Conservation (phyloP, 2,113 vertebrate genomes). For the Tupaia tana region DNA sequence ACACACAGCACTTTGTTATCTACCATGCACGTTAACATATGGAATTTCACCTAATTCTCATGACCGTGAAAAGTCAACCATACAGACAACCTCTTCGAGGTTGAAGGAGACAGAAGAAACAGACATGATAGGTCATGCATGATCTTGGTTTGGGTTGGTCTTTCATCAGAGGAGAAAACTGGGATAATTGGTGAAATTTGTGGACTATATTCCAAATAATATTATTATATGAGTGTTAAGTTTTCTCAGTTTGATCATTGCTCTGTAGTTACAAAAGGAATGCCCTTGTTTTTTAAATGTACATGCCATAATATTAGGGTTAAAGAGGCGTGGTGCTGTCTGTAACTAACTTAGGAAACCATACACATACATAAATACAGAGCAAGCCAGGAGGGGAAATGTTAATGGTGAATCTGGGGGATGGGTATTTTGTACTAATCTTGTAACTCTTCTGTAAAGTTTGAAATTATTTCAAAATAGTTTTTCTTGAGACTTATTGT, state of each 20-base stretch:
- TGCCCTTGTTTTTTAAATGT: slow-evolving; percentile 20
- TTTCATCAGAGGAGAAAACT: slow-evolving; percentile 27
- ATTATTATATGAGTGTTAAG: not conserved
- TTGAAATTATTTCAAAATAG: slow-evolving; percentile 65
- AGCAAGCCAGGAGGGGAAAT: not conserved
- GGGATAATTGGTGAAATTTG: slow-evolving; percentile 19
- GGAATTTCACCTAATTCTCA: not conserved
- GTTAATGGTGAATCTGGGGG: not conserved
- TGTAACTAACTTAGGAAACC: not conserved
- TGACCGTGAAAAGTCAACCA: not conserved
- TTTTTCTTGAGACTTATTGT: slow-evolving; percentile 63
- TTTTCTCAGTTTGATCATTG: slow-evolving; percentile 19
- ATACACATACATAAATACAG: not conserved
- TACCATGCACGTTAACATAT: not conserved
- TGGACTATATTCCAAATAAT: not conserved
- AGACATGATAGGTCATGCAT: not conserved
- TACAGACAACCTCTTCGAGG: not conserved
- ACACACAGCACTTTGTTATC: not conserved
- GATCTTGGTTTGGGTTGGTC: not conserved
- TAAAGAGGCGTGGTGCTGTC: not conserved
- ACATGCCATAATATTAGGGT: not conserved
- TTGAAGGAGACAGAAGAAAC: slow-evolving; percentile 36
- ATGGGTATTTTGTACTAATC: slow-evolving; percentile 38
- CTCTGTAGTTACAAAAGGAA: slow-evolving; percentile 29
- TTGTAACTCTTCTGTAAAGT: not conserved